phyloP scores from a whole-genome alignment of 2,797 vertebrate species.

The Columba guinea region DNA sequence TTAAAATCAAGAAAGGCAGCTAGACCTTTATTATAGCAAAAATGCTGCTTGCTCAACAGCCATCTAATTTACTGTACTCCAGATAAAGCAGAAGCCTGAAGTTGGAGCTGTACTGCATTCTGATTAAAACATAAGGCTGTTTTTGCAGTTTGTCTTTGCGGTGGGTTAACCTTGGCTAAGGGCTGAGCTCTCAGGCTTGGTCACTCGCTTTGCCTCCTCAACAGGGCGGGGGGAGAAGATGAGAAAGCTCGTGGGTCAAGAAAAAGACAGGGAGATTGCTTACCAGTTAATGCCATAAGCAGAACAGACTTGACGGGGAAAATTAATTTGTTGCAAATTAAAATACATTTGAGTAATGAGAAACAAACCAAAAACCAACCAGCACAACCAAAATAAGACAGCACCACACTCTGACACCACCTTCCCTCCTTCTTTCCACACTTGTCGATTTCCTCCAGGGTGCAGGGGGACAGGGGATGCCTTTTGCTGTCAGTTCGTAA shows the following conservation, averaged over 20 bases:
- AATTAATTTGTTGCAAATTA: neutral
- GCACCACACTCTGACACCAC: neutral
- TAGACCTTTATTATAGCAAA: neutral
- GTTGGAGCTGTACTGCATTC: neutral
- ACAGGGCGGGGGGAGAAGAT: neutral
- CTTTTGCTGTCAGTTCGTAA: neutral
- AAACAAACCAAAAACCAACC: neutral
- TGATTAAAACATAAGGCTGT: neutral
- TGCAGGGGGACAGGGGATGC: too few relatives aligned
- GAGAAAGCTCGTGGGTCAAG: neutral
- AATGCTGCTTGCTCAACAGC: neutral
- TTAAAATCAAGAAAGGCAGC: neutral
- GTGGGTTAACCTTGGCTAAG: neutral
- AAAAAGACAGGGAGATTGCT: neutral
- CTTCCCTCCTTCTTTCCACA: neutral
- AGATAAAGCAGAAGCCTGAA: neutral
- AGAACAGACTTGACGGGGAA: neutral
- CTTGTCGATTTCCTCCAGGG: neutral
- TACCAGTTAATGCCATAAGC: neutral
- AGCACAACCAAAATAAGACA: neutral
- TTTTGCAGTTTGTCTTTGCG: neutral
- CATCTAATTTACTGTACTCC: neutral
- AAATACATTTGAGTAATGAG: neutral
- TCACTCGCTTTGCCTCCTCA: neutral
- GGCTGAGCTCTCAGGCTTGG: neutral